phyloP scores from a whole-genome alignment of 1,140 invertebrate genomes.

The Ceratoteleas bidentatus region DNA sequence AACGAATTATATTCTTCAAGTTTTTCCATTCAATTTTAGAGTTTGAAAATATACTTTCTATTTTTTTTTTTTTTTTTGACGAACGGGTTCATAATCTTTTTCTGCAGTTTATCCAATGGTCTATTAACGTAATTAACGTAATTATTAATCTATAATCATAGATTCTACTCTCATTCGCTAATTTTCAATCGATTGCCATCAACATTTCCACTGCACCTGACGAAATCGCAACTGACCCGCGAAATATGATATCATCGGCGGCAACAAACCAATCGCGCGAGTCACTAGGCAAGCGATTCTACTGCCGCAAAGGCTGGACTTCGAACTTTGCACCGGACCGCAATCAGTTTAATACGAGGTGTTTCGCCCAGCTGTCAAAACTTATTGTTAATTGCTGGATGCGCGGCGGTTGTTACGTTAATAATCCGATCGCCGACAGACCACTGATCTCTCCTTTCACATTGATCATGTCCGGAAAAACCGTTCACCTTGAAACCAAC shows the following conservation, averaged over 20 bases:
- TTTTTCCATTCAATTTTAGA: too few species aligned
- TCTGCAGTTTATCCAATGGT: too few species aligned
- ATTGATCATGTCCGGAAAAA: neutral
- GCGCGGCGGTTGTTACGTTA: neutral
- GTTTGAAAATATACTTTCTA: too few species aligned
- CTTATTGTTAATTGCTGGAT: neutral
- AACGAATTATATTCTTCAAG: too few species aligned
- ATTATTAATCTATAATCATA: too few species aligned
- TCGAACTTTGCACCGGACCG: constrained; percentile 4
- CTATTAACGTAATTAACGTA: too few species aligned
- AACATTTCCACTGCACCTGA: neutral
- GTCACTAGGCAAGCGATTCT: neutral
- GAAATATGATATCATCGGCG: constrained; percentile 21
- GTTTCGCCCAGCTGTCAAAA: constrained; percentile 3
- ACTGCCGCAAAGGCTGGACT: neutral
- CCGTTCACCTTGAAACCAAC: too few species aligned
- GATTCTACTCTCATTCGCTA: neutral
- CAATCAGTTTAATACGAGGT: neutral
- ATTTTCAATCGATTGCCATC: neutral
- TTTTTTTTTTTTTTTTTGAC: too few species aligned
- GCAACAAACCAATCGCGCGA: neutral
- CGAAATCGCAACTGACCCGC: neutral
- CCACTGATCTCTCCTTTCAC: neutral
- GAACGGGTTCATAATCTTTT: too few species aligned
- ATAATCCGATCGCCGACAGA: neutral